Conservation (phyloP, 2,797 vertebrate genomes). For the Tarsius wallacei region DNA sequence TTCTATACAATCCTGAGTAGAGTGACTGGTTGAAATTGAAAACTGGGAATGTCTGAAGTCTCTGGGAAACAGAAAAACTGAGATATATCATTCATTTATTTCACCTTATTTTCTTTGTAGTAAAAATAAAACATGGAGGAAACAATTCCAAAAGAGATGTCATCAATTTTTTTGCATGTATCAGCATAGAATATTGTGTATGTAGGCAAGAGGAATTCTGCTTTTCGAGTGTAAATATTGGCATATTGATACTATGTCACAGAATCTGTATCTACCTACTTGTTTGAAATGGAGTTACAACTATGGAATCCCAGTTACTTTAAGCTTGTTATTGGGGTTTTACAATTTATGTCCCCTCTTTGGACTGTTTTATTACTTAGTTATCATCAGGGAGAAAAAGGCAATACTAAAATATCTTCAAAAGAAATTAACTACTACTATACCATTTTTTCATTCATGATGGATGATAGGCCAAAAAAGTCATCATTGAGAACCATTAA, state of each 20-base stretch:
- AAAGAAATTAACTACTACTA: background rate
- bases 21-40: background rate
- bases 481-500: constrained; percentile 18
- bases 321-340: background rate
- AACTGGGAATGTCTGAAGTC: background rate
- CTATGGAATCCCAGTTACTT: background rate
- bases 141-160: background rate
- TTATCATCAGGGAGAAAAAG: background rate
- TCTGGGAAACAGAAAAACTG: background rate
- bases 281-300: background rate
- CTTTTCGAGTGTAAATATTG: background rate
- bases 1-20: background rate
- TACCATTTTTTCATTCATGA: constrained; percentile 45
- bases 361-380: background rate
- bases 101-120: constrained; percentile 5
- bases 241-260: background rate
- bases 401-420: background rate
- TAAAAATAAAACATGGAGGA: background rate
- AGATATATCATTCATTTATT: constrained; percentile 1
- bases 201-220: background rate
- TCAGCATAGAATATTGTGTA: background rate
- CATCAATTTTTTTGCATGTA: background rate
- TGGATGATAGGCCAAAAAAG: background rate
- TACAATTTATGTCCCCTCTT: background rate
- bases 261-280: background rate